Base-by-base conservation (phyloP, 1,140 invertebrate species). In the Drosophila tristis region DNA sequence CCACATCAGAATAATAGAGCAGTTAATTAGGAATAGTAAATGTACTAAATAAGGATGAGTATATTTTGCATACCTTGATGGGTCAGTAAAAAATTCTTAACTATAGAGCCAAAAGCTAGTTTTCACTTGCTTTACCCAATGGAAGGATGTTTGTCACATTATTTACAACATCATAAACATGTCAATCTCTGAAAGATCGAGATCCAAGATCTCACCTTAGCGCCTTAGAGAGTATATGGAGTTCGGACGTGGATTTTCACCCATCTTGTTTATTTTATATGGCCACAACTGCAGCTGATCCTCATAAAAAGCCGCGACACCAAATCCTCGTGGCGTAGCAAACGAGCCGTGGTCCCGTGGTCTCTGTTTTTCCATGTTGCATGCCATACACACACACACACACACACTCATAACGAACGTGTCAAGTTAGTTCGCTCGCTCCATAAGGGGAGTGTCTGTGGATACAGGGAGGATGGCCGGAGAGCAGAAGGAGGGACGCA, bases 261-360 rank as follows among this genome's bases (percentile, higher is more conserved):
- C 51, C 74, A 65, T 61, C 50, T 77, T 87, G 78, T 75, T 59
- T 81, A 80, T 78, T 86, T 86, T 87, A 86, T 86, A 82, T 87
- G 78, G 81, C 78, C 74, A 63, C 78, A 87, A 87, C 78, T 86
- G 82, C 84, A 87, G 82, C 82, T 87, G 82, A 87, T 87, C 84
- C 84, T 89, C 82, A 87, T 87, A 87, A 87, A 87, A 89, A 82
- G 84, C 75, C 75, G 75, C 79, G 79, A 87, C 82, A 89, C 79
- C 78, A 89, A 87, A 87, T 87, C 84, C 79, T 78, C 59, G 79
- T 89, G 84, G 84, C 84, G 74, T 76, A 71, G 81, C 78, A 86
- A 86, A 86, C 81, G 81, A 86, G 84, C 81, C 81, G 65, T 87
- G 73, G 82, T 72, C 67, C 64, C 59, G 56, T 65, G 55, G 47